Evolutionary conservation across 2,113 vertebrate species (phyloP).

Genomic region (Plecturocebus donacophilus): DNA sequence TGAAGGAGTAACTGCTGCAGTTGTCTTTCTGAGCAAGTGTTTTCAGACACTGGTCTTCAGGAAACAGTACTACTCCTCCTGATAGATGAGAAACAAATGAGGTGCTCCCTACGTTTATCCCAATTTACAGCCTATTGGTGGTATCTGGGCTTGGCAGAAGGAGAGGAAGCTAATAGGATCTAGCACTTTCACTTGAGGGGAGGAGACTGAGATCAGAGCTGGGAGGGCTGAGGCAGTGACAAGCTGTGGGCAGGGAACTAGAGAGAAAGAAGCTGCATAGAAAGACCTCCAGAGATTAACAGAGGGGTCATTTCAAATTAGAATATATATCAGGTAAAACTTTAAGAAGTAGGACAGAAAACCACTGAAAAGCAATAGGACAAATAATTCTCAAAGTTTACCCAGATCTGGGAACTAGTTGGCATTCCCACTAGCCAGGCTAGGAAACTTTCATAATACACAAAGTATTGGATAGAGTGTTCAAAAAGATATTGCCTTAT

Average conservation of each 20-base stretch:
- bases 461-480: not conserved
- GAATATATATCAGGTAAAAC: not conserved
- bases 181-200: not conserved
- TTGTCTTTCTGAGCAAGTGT: not conserved
- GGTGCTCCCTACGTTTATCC: not conserved
- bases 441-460: not conserved
- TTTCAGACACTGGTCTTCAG: not conserved
- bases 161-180: not conserved
- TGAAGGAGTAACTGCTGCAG: not conserved
- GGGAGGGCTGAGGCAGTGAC: not conserved
- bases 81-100: not conserved
- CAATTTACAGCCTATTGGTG: not conserved
- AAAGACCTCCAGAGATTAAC: not conserved
- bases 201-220: not conserved
- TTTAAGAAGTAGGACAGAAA: not conserved
- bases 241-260: not conserved
- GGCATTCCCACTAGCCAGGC: not conserved
- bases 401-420: not conserved
- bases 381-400: not conserved
- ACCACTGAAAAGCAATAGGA: not conserved
- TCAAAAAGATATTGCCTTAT: not conserved
- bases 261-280: not conserved
- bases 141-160: not conserved
- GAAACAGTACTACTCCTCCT: not conserved
- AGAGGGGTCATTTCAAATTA: not conserved